Conservation (phyloP, 2,113 vertebrate species). For the Edolisoma coerulescens region DNA sequence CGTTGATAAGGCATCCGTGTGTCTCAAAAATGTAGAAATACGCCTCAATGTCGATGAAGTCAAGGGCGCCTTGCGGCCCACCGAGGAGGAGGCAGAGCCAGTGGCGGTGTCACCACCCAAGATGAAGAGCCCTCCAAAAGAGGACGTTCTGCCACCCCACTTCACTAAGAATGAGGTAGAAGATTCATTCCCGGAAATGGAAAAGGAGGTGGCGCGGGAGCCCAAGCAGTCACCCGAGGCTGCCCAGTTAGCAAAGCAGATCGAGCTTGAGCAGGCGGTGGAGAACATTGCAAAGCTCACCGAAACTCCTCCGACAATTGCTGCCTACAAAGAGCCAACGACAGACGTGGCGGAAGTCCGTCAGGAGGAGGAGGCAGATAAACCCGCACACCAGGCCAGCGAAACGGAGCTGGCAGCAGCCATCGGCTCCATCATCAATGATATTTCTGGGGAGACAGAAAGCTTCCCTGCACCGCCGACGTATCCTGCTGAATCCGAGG, state of each 20-base stretch:
- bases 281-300: conserved; percentile 94
- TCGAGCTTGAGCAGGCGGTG: conserved; percentile 92
- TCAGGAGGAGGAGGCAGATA: conserved; percentile 83
- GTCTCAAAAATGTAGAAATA: conserved; percentile 82
- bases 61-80: conserved; percentile 73
- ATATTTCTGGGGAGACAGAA: conserved; percentile 84
- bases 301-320: conserved; percentile 73
- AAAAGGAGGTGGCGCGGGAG: conserved; percentile 73
- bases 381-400: conserved; percentile 86
- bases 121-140: conserved; percentile 74
- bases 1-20: conserved; percentile 78
- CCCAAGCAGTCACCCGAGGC: conserved; percentile 73
- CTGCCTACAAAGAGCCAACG: conserved; percentile 81
- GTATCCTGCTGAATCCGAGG: conserved; percentile 65
- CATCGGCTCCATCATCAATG: conserved; percentile 95
- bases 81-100: conserved; percentile 71
- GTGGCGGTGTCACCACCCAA: conserved; percentile 60
- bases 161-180: conserved; percentile 71
- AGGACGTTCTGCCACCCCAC: conserved; percentile 54
- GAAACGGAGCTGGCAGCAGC: conserved; percentile 96
- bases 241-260: conserved; percentile 85
- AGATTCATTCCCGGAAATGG: conserved; percentile 36
- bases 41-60: conserved; percentile 81
- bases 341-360: conserved; percentile 69
- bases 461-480: conserved; percentile 78